Percentiles rank a stretch among this genome's conserved stretches.
phyloP scores from a whole-genome alignment of 2,888 invertebrate species.

The Athalia rosae region DNA sequence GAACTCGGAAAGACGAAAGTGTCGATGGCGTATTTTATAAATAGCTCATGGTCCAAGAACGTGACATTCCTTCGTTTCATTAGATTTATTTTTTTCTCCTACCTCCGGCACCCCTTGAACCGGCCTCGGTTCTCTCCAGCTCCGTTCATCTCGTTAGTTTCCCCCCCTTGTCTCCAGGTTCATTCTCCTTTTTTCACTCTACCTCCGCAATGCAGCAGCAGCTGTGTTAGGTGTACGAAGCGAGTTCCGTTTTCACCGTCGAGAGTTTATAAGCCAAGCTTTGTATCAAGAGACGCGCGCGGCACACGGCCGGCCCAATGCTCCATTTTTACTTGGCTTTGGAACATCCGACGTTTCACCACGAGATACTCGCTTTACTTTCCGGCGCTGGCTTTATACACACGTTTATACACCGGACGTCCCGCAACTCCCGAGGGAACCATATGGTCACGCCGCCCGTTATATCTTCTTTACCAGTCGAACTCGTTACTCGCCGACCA shows the following conservation, averaged over 20 bases:
- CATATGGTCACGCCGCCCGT: conserved; percentile 9
- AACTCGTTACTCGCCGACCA: conserved; percentile 13
- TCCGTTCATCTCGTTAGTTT: not conserved
- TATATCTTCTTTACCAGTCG: not conserved
- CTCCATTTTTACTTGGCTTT: conserved; percentile 35
- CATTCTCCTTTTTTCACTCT: conserved; percentile 3
- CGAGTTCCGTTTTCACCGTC: too few relatives aligned
- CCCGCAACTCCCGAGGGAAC: not conserved
- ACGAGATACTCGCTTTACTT: too few relatives aligned
- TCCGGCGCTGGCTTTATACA: too few relatives aligned
- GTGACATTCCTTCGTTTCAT: conserved; percentile 43
- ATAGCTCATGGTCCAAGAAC: conserved; percentile 45
- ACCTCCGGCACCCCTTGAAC: too few relatives aligned
- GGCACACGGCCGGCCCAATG: too few relatives aligned
- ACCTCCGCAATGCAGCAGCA: not conserved
- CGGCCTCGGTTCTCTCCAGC: not conserved
- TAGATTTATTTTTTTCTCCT: conserved; percentile 31
- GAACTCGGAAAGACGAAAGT: conserved; percentile 15
- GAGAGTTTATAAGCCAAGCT: too few relatives aligned
- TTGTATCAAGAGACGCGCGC: too few relatives aligned
- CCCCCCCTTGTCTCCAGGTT: not conserved
- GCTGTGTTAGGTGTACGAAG: too few relatives aligned
- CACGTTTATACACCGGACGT: too few relatives aligned
- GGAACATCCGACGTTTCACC: not conserved
- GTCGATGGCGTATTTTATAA: conserved; percentile 42